phyloP scores from a whole-genome alignment of 2,888 invertebrate genomes.

The Piscicola geometra region DNA sequence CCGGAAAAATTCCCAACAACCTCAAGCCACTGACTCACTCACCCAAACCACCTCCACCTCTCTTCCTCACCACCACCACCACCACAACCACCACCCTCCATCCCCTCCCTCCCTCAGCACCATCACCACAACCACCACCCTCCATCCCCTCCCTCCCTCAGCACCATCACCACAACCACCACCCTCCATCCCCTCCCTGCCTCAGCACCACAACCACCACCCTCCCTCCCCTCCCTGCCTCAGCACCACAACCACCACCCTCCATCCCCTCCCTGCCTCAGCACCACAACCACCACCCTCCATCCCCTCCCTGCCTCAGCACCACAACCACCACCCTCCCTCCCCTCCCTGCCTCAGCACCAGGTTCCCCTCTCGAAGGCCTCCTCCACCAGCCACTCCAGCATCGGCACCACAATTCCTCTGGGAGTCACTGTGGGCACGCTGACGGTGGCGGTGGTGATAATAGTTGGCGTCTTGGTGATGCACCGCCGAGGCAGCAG shows the following conservation, averaged over 20 bases:
- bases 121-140: neutral
- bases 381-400: neutral
- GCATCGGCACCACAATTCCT: constrained; percentile 38
- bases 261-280: no score
- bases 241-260: no score
- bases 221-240: no score
- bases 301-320: no score
- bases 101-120: no score
- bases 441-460: constrained; percentile 44
- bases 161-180: neutral
- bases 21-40: neutral
- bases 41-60: neutral
- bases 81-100: neutral
- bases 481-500: constrained; percentile 66
- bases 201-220: no score
- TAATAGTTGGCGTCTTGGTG: constrained; percentile 47
- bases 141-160: neutral
- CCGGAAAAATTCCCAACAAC: constrained; percentile 15
- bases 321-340: neutral
- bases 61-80: neutral
- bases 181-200: no score
- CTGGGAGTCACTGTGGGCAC: constrained; percentile 42
- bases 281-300: neutral
- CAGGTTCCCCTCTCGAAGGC: neutral
- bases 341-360: neutral